Evolutionary conservation across 2,797 vertebrate species (phyloP), one percentile per base, ranked within the genome.

Genomic region (Dallia pectoralis): DNA sequence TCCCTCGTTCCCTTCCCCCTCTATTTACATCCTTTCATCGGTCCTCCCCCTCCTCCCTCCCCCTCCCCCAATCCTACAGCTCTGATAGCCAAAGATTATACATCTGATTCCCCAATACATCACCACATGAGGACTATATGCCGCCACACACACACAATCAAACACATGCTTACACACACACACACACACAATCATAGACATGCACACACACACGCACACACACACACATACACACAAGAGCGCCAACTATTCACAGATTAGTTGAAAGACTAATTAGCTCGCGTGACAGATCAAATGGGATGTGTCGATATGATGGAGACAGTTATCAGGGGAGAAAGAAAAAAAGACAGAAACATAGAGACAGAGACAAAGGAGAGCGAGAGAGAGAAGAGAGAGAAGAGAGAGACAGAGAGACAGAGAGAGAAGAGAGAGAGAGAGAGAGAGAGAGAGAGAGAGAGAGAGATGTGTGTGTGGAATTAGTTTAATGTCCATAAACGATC

Each of bases 231-330:
- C 67, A 68, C 40, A 4, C 66, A 40, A 22, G 44, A 48, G 25
- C 47, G 29, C 67, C 79, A 90, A 84, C 87, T 88, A 85, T 79
- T 74, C 83, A 79, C 86, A 87, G 85, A 89, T 90, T 87, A 88
- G 87, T 76, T 89, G 84, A 87, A 91, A 85, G 87, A 87, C 85
- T 90, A 89, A 90, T 92, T 91, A 90, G 87, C 15, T 75, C 85
- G 84, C 74, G 85, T 90, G 87, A 88, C 87, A 88, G 89, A 89
- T 83, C 75, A 69, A 76, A 85, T 78, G 65, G n/a, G 25, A n/a
- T 14, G 65, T 67, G 64, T 44, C 64, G 32, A 66, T 33, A 36
- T 22, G 18, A 48, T 68, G n/a, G 29, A 69, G 67, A 51, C 11
- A 18, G 47, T 30, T 47, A 18, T 29, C 67, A 32, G 47, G 27